A percentile compares a stretch with the other conserved stretches of the same genome.
These are phyloP conservation scores for Malthinus flaveolus DNA, from an alignment of 2,888 invertebrate species.

Conservation along the genomic window DNA sequence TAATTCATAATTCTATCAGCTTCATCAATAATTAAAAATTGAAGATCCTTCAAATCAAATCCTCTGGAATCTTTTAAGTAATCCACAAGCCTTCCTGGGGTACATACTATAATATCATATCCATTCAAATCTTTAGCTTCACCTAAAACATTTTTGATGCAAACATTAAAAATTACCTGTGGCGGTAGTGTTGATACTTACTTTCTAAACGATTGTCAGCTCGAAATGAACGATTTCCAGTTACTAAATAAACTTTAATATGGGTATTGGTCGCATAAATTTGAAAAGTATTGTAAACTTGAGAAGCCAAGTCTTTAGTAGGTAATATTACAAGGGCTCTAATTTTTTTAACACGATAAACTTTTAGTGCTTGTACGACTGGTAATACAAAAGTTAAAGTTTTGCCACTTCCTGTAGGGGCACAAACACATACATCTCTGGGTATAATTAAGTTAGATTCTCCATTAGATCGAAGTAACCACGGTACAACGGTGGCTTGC, in stretches of 20 bases:
- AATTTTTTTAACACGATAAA: conserved; percentile 56
- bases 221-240: conserved; percentile 72
- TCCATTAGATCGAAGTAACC: conserved; percentile 67
- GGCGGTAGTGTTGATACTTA: conserved; percentile 36
- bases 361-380: conserved; percentile 70
- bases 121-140: not conserved
- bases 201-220: conserved; percentile 61
- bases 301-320: conserved; percentile 87
- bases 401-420: conserved; percentile 98
- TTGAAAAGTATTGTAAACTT: conserved; percentile 83
- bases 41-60: conserved; percentile 70
- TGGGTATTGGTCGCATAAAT: conserved; percentile 68
- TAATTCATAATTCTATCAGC: conserved; percentile 94
- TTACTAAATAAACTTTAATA: conserved; percentile 70
- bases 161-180: not conserved
- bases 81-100: conserved; percentile 91
- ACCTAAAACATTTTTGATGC: not conserved
- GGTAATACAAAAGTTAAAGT: conserved; percentile 94
- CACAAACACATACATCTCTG: conserved; percentile 92
- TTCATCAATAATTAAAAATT: conserved; percentile 92
- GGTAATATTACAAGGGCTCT: conserved; percentile 91
- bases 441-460: conserved; percentile 69
- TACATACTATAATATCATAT: conserved; percentile 84
- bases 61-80: conserved; percentile 85
- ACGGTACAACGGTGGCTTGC: conserved; percentile 77